Evolutionary conservation across 2,888 invertebrate genomes (phyloP).

Genomic region (Brachyopa scutellaris): DNA sequence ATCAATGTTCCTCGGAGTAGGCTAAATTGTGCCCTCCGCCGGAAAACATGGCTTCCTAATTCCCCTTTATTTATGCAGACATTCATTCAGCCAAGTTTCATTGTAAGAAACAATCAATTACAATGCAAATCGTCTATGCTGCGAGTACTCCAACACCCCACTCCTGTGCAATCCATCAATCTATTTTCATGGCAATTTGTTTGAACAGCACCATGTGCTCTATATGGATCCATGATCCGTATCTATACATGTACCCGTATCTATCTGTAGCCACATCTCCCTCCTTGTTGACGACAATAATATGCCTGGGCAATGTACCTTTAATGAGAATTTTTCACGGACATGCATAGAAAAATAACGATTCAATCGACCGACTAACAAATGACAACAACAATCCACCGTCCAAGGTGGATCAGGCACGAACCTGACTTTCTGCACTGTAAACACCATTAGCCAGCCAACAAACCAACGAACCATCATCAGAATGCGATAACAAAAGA

Average conservation of each 20-base stretch:
- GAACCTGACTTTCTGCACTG: conserved; percentile 56
- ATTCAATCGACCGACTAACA: conserved; percentile 34
- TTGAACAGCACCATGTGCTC: conserved; percentile 13
- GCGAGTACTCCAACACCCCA: too few species aligned
- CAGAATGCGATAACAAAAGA: not conserved
- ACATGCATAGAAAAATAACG: conserved; percentile 17
- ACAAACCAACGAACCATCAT: conserved; percentile 6
- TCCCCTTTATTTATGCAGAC: too few species aligned
- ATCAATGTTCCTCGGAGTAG: too few species aligned
- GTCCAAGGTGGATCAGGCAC: conserved; percentile 59
- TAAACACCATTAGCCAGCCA: conserved; percentile 11
- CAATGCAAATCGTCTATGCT: too few species aligned
- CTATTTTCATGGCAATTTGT: not conserved
- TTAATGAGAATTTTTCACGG: conserved; percentile 40
- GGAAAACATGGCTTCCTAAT: too few species aligned
- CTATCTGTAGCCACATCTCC: too few species aligned
- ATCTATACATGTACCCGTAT: not conserved
- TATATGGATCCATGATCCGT: not conserved
- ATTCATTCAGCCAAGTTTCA: too few species aligned
- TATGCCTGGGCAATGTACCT: conserved; percentile 7
- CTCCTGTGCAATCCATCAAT: not conserved
- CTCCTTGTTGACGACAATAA: not conserved
- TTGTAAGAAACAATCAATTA: too few species aligned
- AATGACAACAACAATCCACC: conserved; percentile 5
- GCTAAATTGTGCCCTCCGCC: too few species aligned